Evolutionary conservation across 2,888 invertebrate species (phyloP).

Genomic region (Selenia dentaria): DNA sequence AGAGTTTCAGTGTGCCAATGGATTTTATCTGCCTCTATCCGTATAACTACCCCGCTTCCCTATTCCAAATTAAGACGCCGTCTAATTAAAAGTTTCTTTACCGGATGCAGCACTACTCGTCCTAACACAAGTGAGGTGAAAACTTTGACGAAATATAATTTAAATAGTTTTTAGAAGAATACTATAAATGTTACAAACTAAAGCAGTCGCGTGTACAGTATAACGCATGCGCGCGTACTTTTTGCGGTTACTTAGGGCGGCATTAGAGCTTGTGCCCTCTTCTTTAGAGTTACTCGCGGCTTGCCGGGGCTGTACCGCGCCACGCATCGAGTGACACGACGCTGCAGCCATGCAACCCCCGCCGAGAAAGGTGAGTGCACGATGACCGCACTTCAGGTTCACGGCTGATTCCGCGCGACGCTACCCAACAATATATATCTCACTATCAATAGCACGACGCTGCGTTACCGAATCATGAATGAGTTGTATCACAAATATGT

Average conservation of each 20-base stretch:
- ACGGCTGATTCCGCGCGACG: not conserved
- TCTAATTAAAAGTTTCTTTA: too few relatives aligned
- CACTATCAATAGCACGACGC: not conserved
- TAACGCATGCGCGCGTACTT: conserved; percentile 45
- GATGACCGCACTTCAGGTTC: conserved; percentile 4
- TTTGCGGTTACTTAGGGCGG: conserved; percentile 33
- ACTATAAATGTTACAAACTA: too few relatives aligned
- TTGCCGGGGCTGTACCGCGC: conserved; percentile 33
- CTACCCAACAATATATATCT: too few relatives aligned
- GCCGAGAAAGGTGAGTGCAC: conserved; percentile 90
- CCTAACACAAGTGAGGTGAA: too few relatives aligned
- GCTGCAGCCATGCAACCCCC: conserved; percentile 90
- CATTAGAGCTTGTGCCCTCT: conserved; percentile 55
- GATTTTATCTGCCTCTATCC: too few relatives aligned
- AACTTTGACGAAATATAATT: too few relatives aligned
- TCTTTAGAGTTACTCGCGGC: conserved; percentile 43
- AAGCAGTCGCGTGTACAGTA: conserved; percentile 9
- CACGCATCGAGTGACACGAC: conserved; percentile 15
- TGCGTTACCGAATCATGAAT: conserved; percentile 1
- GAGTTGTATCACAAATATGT: conserved; percentile 15
- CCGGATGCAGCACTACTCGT: too few relatives aligned
- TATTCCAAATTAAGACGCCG: too few relatives aligned
- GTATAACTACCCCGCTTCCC: too few relatives aligned
- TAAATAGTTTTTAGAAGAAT: too few relatives aligned
- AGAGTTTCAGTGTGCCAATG: too few relatives aligned